phyloP scores from a whole-genome alignment of 2,888 invertebrate species.

The Meta bourneti region DNA sequence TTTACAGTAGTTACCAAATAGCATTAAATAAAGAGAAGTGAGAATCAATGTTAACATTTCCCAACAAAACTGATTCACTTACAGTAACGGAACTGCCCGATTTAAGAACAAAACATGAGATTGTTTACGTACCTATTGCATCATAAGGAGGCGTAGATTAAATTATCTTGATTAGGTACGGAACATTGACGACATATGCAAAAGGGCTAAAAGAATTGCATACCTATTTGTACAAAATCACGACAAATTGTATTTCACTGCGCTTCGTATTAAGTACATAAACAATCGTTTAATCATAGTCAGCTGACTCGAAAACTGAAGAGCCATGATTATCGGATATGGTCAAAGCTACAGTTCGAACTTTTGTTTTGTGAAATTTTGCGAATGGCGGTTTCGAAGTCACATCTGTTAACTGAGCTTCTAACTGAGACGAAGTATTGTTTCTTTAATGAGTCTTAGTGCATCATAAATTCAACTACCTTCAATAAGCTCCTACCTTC shows the following conservation, averaged over 20 bases:
- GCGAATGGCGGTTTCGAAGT: too few relatives aligned
- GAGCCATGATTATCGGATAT: not conserved
- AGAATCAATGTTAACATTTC: too few relatives aligned
- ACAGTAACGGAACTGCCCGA: too few relatives aligned
- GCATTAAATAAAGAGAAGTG: too few relatives aligned
- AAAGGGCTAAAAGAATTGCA: not conserved
- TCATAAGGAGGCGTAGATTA: not conserved
- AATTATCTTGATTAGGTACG: not conserved
- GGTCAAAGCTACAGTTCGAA: conserved; percentile 10
- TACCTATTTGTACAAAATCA: not conserved
- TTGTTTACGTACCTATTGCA: not conserved
- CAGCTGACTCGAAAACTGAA: conserved; percentile 28
- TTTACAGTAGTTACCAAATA: too few relatives aligned
- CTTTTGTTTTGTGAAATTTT: not conserved
- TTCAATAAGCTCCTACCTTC: too few relatives aligned
- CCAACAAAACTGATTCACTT: too few relatives aligned
- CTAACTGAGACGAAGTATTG: too few relatives aligned
- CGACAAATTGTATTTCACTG: not conserved
- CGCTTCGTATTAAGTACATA: not conserved
- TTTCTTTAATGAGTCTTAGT: too few relatives aligned
- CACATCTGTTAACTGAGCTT: too few relatives aligned
- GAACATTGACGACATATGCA: not conserved
- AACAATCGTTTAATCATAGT: not conserved
- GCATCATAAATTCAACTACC: too few relatives aligned
- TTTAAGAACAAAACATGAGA: too few relatives aligned